Base-by-base conservation (phyloP, 2,888 invertebrate species). In the Alentia gelatinosa region DNA sequence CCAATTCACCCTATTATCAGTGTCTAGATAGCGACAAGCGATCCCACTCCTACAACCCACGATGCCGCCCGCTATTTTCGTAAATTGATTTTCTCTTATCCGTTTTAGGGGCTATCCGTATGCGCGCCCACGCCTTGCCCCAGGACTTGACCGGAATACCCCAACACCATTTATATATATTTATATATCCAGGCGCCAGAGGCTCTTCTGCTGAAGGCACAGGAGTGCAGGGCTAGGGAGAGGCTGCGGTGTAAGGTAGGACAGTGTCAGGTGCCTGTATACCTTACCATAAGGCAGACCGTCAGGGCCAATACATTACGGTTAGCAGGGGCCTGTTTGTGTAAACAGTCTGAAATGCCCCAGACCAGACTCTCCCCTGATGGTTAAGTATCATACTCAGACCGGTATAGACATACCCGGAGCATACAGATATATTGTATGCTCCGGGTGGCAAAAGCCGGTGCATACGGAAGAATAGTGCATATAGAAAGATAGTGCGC, bases 1-100 rank as follows among this genome's bases (percentile, higher is more conserved):
- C 5, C 12, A 26, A 68, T 68, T 4, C 68, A 30, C 30, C 30
- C 30, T 30, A 68, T 68, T 26, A 68, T 30, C 68, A 30, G 26
- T 1, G 68, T 30, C 26, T 30, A 68, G 68, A 68, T 68, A 68
- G 68, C n/a, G 68, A 68, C 68, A 68, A 26, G 68, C 1, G 68
- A 68, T 19, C 68, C 68, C 26, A 68, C 68, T 68, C 68, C 12
- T 19, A 19, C 47, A 1, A 26, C 56, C 56, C 56, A 56, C 68
- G 5, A 12, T 68, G 30, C 68, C 12, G 12, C 30, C 68, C 30
- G 33, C 68, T 68, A 68, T 68, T 68, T 30, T 26, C 30, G 30
- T 30, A 68, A 68, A 68, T 68, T 68, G 68, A 68, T 68, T 68
- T 68, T 68, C 68, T 68, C 68, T 68, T 68, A 68, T 68, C 68